Conservation (phyloP, 2,888 invertebrate genomes). For the Lingula anatina region DNA sequence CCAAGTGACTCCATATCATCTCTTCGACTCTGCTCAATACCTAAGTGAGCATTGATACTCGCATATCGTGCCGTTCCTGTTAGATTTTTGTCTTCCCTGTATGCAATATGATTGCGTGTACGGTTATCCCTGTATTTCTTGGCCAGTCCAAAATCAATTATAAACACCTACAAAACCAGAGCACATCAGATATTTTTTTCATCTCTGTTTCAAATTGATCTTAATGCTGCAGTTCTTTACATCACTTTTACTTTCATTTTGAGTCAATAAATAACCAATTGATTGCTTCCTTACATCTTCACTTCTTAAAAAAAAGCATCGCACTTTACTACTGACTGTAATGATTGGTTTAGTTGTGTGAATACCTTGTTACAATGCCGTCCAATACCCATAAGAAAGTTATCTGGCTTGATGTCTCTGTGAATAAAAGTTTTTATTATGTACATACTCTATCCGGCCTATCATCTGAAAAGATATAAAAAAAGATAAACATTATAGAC, state of each 20-base stretch:
- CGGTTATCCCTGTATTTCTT: slow-evolving; percentile 96
- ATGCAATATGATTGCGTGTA: slow-evolving; percentile 86
- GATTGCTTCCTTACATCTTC: too few species aligned
- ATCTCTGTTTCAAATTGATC: too few species aligned
- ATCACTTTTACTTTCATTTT: too few species aligned
- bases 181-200: too few species aligned
- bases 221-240: too few species aligned
- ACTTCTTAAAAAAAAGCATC: too few species aligned
- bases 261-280: too few species aligned
- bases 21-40: slow-evolving; percentile 95
- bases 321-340: too few species aligned
- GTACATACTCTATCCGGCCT: slow-evolving; percentile 92
- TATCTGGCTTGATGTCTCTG: slow-evolving; percentile 62
- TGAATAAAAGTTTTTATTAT: slow-evolving; percentile 99
- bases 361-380: slow-evolving; percentile 49
- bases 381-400: slow-evolving; percentile 58
- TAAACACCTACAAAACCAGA: slow-evolving; percentile 66
- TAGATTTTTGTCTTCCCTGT: slow-evolving; percentile 59
- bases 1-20: slow-evolving; percentile 99
- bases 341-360: too few species aligned
- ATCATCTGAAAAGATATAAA: slow-evolving; percentile 55
- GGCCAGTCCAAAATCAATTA: slow-evolving; percentile 98
- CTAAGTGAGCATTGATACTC: slow-evolving; percentile 98
- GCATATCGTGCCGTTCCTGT: slow-evolving; percentile 71
- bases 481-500: background rate